Evolutionary conservation across 2,797 vertebrate genomes (phyloP).

Genomic region (Sternarchorhynchus goeldii): DNA sequence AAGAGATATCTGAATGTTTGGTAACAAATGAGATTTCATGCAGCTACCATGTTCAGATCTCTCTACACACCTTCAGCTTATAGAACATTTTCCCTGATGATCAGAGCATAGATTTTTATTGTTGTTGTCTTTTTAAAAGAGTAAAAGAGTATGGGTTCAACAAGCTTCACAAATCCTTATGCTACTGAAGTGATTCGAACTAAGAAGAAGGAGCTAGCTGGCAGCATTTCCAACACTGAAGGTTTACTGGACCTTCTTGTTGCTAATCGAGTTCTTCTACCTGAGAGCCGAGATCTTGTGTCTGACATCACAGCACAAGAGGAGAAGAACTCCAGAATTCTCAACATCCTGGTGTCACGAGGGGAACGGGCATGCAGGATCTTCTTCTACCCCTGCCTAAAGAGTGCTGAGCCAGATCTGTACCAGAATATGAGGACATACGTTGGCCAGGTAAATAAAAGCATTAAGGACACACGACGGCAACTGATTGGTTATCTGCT

Average conservation of each 20-base stretch:
- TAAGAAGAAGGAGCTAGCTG: slow-evolving; percentile 74
- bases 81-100: background rate
- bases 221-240: slow-evolving; percentile 74
- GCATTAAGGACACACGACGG: slow-evolving; percentile 73
- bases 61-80: background rate
- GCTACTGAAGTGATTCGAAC: slow-evolving; percentile 74
- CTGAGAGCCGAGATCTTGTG: slow-evolving; percentile 72
- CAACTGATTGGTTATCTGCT: slow-evolving; percentile 81
- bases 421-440: slow-evolving; percentile 75
- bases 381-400: slow-evolving; percentile 84
- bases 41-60: background rate
- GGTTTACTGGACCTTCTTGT: slow-evolving; percentile 75
- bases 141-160: slow-evolving; percentile 48
- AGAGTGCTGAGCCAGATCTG: slow-evolving; percentile 77
- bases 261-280: slow-evolving; percentile 69
- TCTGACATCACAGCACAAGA: slow-evolving; percentile 69
- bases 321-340: slow-evolving; percentile 75
- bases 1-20: slow-evolving; percentile 55
- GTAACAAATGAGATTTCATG: slow-evolving; percentile 37
- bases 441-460: slow-evolving; percentile 68
- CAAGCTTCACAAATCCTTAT: slow-evolving; percentile 72
- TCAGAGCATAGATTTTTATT: background rate
- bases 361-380: slow-evolving; percentile 81
- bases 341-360: slow-evolving; percentile 77
- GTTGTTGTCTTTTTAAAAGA: background rate